Base-by-base conservation (phyloP, 2,113 vertebrate species). In the Epinephelus fuscoguttatus region DNA sequence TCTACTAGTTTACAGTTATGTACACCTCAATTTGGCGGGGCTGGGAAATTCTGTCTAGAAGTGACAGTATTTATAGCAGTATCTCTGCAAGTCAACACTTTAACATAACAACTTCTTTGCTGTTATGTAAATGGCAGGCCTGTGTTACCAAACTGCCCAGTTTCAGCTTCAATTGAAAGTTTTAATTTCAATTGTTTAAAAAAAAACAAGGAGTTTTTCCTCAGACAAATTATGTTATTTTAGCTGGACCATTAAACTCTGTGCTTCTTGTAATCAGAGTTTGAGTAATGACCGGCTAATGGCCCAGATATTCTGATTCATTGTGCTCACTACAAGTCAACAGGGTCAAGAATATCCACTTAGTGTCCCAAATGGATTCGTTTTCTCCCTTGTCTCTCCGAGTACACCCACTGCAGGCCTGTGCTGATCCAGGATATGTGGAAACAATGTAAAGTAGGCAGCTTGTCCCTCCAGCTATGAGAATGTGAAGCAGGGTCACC, bases 401-500 rank as follows among this genome's bases (percentile, higher is more conserved):
- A 2, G n/a, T 2, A 4, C 1, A 40, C 45, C 74, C 33, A 18
- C 68, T 52, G 61, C 37, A 37, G 7, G 12, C 70, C 73, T 2
- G 70, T 19, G 7, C 62, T 25, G 37, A 69, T 66, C 80, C 14
- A 60, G 60, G 66, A 80, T 88, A 76, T 88, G 86, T 82, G 82
- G 84, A 88, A 86, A 86, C 78, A 81, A 89, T 87, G 87, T 69
- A 88, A 91, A 91, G 89, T 66, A 80, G 90, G 66, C 79, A 27
- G 83, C 59, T n/a, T 50, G 77, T 85, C 84, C 84, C 84, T 84
- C 6, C 60, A 75, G 88, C 74, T 55, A 63, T 45, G 83, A 0
- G 68, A 57, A 66, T 25, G 56, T 60, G 56, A 83, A 76, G 70
- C 80, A 42, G 88, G 87, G 84, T 86, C 89, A 79, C 27, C 3